These are phyloP conservation scores for Hylomyscus alleni DNA, from an alignment of 2,797 vertebrate species.

Conservation along the genomic window DNA sequence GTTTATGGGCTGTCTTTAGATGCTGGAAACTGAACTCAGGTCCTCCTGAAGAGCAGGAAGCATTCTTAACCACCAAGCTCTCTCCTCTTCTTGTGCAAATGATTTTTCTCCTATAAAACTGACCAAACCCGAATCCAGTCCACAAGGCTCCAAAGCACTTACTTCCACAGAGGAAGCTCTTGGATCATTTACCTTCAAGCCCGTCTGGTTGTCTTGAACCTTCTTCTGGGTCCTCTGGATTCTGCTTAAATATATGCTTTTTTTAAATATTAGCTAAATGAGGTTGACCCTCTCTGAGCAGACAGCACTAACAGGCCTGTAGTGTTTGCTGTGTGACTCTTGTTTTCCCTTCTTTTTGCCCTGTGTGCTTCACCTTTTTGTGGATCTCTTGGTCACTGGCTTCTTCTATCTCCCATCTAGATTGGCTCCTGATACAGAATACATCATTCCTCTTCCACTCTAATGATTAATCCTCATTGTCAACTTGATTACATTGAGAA, in stretches of 20 bases:
- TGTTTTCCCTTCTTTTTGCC: background rate
- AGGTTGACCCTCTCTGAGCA: background rate
- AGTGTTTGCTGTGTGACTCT: background rate
- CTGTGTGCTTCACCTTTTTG: background rate
- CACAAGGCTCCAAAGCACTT: background rate
- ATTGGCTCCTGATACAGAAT: background rate
- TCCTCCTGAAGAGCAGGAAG: background rate
- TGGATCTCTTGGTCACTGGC: background rate
- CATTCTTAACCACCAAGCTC: background rate
- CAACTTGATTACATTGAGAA: background rate
- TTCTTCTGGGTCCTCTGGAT: background rate
- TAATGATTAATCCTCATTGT: background rate
- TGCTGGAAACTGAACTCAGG: background rate
- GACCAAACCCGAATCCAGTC: background rate
- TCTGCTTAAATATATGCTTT: background rate
- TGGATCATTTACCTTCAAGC: background rate
- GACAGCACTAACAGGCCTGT: background rate
- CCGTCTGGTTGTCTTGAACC: background rate
- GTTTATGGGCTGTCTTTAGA: background rate
- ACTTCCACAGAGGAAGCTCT: background rate
- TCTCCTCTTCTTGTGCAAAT: conserved; percentile 11
- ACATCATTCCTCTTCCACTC: background rate
- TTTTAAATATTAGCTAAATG: background rate
- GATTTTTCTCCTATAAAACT: background rate
- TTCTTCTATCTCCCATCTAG: background rate